Conservation (phyloP, 2,888 invertebrate species). For the Hypena proboscidalis region DNA sequence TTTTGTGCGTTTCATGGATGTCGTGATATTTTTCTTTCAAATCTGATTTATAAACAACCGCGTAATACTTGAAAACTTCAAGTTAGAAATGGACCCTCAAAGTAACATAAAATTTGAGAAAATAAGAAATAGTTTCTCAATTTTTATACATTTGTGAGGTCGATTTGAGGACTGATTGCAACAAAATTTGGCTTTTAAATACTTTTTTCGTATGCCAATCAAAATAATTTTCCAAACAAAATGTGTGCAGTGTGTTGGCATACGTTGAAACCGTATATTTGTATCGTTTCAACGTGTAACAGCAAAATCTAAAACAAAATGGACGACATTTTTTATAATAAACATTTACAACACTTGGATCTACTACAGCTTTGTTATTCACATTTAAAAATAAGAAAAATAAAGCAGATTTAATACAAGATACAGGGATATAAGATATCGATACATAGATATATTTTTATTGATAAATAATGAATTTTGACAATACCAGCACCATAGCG, state of each 20-base stretch:
- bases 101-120: slow-evolving; percentile 6
- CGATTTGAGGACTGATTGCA: slow-evolving; percentile 21
- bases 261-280: slow-evolving; percentile 47
- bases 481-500: slow-evolving; percentile 65
- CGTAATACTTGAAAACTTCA: background rate
- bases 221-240: slow-evolving; percentile 29
- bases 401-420: slow-evolving; percentile 48
- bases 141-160: slow-evolving; percentile 10
- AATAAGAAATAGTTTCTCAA: slow-evolving; percentile 2
- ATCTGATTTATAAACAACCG: slow-evolving; percentile 7
- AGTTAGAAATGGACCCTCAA: slow-evolving; percentile 1
- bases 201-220: slow-evolving; percentile 49
- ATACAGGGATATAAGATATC: slow-evolving; percentile 40
- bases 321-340: slow-evolving; percentile 58
- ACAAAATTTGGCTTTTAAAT: slow-evolving; percentile 23
- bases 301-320: slow-evolving; percentile 39
- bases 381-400: slow-evolving; percentile 37
- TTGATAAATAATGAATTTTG: slow-evolving; percentile 50
- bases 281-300: slow-evolving; percentile 46
- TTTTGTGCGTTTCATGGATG: slow-evolving; percentile 18
- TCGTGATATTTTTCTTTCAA: slow-evolving; percentile 14
- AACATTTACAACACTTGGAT: slow-evolving; percentile 79
- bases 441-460: slow-evolving; percentile 40
- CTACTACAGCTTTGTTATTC: slow-evolving; percentile 58
- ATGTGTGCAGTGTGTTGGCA: slow-evolving; percentile 85